Percentiles rank a stretch among this genome's conserved stretches.
These are phyloP conservation scores for Lochmaea capreae DNA, from an alignment of 2,888 invertebrate genomes.

Conservation along the genomic window DNA sequence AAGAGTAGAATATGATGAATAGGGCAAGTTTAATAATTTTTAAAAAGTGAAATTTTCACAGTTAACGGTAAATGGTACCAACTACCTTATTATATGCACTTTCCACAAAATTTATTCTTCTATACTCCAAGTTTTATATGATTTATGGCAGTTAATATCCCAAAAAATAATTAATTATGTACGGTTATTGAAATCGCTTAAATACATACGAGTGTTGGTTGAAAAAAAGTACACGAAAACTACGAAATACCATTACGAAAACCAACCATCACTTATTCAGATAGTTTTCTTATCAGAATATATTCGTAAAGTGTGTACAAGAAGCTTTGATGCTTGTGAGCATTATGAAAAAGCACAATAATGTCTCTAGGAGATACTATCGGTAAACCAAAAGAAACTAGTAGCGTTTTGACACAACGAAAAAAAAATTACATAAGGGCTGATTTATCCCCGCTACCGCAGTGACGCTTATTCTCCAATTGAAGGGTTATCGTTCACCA, in stretches of 20 bases:
- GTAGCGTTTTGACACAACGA: too few relatives aligned
- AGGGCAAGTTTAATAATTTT: constrained; percentile 40
- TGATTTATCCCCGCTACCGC: too few relatives aligned
- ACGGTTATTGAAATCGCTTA: constrained; percentile 13
- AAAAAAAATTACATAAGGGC: too few relatives aligned
- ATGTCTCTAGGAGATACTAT: too few relatives aligned
- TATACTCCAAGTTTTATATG: constrained; percentile 20
- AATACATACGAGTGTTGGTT: constrained; percentile 1
- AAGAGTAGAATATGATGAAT: constrained; percentile 36
- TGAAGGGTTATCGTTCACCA: too few relatives aligned
- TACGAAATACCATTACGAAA: neutral
- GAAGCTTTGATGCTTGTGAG: too few relatives aligned
- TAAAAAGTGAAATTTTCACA: constrained; percentile 41
- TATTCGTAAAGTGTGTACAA: too few relatives aligned
- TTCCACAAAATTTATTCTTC: constrained; percentile 39
- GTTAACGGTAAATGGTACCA: constrained; percentile 37
- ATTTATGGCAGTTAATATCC: constrained; percentile 31
- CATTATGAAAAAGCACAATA: too few relatives aligned
- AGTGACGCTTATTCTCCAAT: too few relatives aligned
- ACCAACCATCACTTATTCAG: too few relatives aligned
- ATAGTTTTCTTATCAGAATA: too few relatives aligned
- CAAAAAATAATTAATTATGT: constrained; percentile 30
- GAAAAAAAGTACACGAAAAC: neutral
- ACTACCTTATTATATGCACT: constrained; percentile 43
- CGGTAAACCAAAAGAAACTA: too few relatives aligned